Conservation (phyloP, 2,888 invertebrate species). For the Rotaria socialis region DNA sequence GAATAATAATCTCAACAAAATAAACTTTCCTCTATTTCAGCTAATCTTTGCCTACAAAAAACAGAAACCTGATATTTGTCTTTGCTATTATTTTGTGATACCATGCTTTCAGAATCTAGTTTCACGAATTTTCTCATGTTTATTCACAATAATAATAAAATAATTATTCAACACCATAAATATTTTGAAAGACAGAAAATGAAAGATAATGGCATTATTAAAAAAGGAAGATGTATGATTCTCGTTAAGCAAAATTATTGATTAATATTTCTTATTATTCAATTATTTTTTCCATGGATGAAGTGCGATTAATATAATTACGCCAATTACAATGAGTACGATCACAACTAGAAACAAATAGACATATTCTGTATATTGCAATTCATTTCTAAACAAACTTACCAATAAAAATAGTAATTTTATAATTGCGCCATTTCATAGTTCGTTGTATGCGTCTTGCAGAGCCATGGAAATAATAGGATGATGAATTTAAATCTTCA, state of each 20-base stretch:
- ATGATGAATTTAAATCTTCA: neutral
- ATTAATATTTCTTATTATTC: neutral
- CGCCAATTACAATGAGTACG: neutral
- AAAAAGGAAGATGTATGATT: neutral
- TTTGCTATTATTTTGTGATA: too few species aligned
- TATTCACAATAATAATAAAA: neutral
- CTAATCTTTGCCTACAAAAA: too few species aligned
- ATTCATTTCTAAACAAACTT: neutral
- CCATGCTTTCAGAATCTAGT: too few species aligned
- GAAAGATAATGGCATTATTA: neutral
- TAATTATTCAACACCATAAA: neutral
- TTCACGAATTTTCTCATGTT: neutral
- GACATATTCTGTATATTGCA: neutral
- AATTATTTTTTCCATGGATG: neutral
- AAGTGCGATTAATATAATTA: neutral
- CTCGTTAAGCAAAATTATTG: neutral
- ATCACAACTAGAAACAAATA: neutral
- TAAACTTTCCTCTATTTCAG: too few species aligned
- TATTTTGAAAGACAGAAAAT: neutral
- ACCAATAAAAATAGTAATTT: neutral
- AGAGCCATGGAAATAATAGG: neutral
- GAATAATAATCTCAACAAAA: too few species aligned
- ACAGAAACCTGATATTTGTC: too few species aligned
- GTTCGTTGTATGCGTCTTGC: neutral
- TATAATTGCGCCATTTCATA: slow-evolving; percentile 2